phyloP scores from a whole-genome alignment of 2,888 invertebrate genomes.

The Tineola bisselliella region DNA sequence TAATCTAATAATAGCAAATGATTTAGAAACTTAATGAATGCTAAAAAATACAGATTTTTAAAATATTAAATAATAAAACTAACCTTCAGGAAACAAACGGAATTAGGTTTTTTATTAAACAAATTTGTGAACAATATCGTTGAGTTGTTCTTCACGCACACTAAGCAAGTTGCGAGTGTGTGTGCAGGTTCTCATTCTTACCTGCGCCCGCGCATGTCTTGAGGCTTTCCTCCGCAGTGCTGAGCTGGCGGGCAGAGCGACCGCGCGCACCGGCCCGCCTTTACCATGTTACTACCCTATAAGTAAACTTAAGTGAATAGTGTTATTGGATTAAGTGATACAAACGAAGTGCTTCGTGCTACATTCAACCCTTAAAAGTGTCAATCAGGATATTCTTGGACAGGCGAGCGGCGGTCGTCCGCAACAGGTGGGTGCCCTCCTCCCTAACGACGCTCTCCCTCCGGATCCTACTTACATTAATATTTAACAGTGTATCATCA shows the following conservation, averaged over 20 bases:
- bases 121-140: neutral
- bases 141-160: neutral
- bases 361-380: constrained; percentile 48
- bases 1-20: neutral
- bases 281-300: constrained; percentile 5
- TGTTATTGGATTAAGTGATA: constrained; percentile 10
- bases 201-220: constrained; percentile 44
- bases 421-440: constrained; percentile 43
- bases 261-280: constrained; percentile 22
- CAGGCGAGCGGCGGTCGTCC: constrained; percentile 50
- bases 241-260: constrained; percentile 60
- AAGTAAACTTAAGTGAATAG: constrained; percentile 12
- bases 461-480: constrained; percentile 15
- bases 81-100: no score
- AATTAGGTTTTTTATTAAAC: neutral
- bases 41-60: neutral
- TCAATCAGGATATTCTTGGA: constrained; percentile 54
- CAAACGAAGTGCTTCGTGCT: constrained; percentile 12
- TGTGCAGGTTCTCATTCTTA: constrained; percentile 20
- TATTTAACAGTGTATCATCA: constrained; percentile 24
- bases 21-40: neutral
- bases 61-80: no score
- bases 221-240: constrained; percentile 32
- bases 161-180: neutral
- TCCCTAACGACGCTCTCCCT: constrained; percentile 8